These are phyloP conservation scores for Cyprichromis sp. DNA, from an alignment of 2,113 vertebrate genomes.

Conservation along the genomic window DNA sequence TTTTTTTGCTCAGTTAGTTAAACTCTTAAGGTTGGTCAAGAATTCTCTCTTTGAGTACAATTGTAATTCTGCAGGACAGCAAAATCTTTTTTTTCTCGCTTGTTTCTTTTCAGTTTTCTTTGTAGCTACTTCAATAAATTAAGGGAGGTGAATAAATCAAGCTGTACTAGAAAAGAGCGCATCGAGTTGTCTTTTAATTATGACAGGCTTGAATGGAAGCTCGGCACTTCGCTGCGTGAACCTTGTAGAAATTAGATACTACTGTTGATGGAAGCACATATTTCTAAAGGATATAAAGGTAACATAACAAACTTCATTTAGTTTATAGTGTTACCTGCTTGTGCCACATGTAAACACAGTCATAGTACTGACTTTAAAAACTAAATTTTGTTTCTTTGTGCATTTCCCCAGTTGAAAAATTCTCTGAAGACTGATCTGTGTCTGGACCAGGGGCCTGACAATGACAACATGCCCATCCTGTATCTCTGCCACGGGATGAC, in stretches of 20 bases:
- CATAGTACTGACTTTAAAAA: not conserved
- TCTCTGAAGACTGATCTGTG: constrained; percentile 92
- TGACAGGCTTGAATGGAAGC: not conserved
- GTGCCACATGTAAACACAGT: not conserved
- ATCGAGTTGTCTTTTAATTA: not conserved
- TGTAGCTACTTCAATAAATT: not conserved
- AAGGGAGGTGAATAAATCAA: not conserved
- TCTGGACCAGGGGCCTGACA: constrained; percentile 95
- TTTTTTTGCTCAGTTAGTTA: not conserved
- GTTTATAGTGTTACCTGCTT: not conserved
- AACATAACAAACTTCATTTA: not conserved
- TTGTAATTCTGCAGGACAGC: not conserved
- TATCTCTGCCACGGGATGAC: constrained; percentile 98
- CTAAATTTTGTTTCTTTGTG: not conserved
- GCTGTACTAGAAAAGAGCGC: not conserved
- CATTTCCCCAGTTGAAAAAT: constrained; percentile 83
- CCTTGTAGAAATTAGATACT: not conserved
- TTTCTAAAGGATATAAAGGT: not conserved
- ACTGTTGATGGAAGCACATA: not conserved
- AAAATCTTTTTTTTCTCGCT: not conserved
- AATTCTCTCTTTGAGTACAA: not conserved
- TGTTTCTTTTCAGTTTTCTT: not conserved
- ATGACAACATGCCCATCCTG: constrained; percentile 93
- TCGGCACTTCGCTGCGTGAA: not conserved
- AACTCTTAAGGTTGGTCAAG: not conserved